Conservation (phyloP, 23 tunicate species). For the Ascidia mentula region DNA sequence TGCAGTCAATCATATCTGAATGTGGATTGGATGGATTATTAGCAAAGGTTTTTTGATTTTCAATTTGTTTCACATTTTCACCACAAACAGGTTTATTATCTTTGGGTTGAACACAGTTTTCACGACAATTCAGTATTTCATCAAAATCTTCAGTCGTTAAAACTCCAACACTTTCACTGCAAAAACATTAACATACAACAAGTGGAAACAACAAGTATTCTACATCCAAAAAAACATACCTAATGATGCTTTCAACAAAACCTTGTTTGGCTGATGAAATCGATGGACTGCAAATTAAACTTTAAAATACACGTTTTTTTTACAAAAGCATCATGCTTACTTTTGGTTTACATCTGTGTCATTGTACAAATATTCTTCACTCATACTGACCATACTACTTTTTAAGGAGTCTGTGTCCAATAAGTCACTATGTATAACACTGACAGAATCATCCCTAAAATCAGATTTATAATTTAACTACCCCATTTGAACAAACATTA, state of each 20-base stretch:
- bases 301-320: too few relatives aligned
- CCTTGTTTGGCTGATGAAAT: too few relatives aligned
- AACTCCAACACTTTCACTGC: slow-evolving; percentile 5
- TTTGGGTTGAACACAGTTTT: not conserved
- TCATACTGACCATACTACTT: slow-evolving; percentile 1
- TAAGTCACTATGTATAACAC: slow-evolving; percentile 38
- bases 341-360: too few relatives aligned
- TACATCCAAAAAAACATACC: too few relatives aligned
- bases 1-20: slow-evolving; percentile 31
- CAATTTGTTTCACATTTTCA: not conserved
- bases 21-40: slow-evolving; percentile 20
- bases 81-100: not conserved
- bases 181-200: not conserved
- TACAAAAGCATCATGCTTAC: too few relatives aligned
- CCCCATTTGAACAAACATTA: too few relatives aligned
- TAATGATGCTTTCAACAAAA: too few relatives aligned
- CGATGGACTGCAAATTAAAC: too few relatives aligned
- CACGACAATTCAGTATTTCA: not conserved
- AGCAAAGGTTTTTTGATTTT: not conserved
- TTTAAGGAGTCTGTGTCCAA: slow-evolving; percentile 38
- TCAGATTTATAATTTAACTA: too few relatives aligned
- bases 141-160: not conserved
- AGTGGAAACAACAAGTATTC: not conserved
- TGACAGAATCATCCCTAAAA: slow-evolving; percentile 39
- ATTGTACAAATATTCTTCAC: not conserved